Conservation (phyloP, 2,797 vertebrate genomes). For the Vipera ursinii region DNA sequence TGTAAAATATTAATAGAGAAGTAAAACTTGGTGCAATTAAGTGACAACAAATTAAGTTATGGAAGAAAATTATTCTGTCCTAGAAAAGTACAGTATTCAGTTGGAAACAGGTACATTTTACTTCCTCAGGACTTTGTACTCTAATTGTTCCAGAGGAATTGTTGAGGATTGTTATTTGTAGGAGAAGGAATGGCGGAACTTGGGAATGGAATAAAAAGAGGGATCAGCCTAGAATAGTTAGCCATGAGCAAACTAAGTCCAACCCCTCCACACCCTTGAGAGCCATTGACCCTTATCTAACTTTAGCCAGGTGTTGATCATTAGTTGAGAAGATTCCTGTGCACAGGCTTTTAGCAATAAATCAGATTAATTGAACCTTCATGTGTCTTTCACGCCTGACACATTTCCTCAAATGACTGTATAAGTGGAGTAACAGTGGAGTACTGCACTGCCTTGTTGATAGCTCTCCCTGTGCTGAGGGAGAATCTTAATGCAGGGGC, state of each 20-base stretch:
- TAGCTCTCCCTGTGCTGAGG: neutral
- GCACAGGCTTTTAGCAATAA: neutral
- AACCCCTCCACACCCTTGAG: too few relatives aligned
- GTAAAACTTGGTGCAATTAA: neutral
- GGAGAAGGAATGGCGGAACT: neutral
- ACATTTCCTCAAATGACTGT: neutral
- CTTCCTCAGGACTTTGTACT: neutral
- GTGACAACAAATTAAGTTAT: neutral
- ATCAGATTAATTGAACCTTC: neutral
- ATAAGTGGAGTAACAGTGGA: neutral
- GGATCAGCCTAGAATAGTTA: neutral
- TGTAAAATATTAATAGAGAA: neutral
- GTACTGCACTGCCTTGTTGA: neutral
- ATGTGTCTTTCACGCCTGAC: neutral
- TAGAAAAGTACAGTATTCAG: neutral
- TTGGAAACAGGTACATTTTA: neutral
- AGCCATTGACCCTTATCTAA: too few relatives aligned
- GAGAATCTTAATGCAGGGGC: neutral
- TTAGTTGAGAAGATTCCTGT: neutral
- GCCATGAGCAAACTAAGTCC: neutral
- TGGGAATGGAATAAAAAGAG: neutral
- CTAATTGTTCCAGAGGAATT: neutral
- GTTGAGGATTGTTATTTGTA: neutral
- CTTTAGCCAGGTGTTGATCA: neutral
- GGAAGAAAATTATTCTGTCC: neutral